Evolutionary conservation across 2,888 invertebrate species (phyloP).

Genomic region (Temnothorax unifasciatus): DNA sequence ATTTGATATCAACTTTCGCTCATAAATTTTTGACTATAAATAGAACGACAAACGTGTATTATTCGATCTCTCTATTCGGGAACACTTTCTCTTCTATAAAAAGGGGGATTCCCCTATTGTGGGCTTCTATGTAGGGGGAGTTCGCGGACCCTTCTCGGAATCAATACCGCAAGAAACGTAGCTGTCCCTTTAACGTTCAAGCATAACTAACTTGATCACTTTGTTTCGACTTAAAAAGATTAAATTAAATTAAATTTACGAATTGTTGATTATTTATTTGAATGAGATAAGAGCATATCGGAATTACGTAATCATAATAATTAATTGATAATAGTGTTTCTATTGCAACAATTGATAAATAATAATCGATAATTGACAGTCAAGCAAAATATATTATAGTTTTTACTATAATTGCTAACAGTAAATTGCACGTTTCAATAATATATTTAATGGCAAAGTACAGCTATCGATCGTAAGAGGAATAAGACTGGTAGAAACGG

Average conservation of each 20-base stretch:
- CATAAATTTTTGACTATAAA: neutral
- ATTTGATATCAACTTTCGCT: neutral
- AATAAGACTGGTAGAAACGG: constrained; percentile 11
- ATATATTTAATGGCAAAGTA: constrained; percentile 5
- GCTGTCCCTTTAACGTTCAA: neutral
- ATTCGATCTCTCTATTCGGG: constrained; percentile 12
- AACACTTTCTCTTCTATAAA: neutral
- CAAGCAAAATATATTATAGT: neutral
- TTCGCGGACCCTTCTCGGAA: constrained; percentile 53
- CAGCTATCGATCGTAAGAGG: neutral
- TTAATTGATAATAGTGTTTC: neutral
- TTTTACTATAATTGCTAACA: neutral
- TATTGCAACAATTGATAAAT: neutral
- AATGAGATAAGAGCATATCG: neutral
- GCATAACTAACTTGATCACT: neutral
- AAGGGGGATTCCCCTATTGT: constrained; percentile 23
- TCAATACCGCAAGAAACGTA: constrained; percentile 65
- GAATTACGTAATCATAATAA: neutral
- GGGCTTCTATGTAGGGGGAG: neutral
- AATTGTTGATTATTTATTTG: neutral
- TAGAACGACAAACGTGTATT: neutral
- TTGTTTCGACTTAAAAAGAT: neutral
- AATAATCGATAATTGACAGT: neutral
- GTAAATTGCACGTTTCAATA: neutral
- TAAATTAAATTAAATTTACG: constrained; percentile 20